Conservation (phyloP, 2,113 vertebrate species). For the Syngnathus scovelli region DNA sequence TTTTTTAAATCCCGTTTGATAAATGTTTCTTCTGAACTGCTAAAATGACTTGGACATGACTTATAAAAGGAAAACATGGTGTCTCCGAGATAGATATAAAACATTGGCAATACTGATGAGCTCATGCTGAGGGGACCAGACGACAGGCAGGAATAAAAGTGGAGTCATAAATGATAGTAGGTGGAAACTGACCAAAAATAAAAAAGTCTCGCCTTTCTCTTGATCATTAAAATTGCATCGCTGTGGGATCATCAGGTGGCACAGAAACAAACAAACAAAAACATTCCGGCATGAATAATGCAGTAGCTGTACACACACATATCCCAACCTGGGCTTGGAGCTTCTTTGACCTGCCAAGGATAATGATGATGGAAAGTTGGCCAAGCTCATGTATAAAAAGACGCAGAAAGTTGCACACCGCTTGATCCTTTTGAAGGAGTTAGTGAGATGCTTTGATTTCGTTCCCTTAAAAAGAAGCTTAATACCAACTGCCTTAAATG, state of each 20-base stretch:
- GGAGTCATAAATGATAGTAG: conserved; percentile 6
- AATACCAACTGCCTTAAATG: conserved; percentile 3
- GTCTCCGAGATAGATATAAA: conserved; percentile 20
- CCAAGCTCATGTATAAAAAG: not conserved
- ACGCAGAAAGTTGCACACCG: not conserved
- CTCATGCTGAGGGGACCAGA: conserved; percentile 18
- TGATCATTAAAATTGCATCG: conserved; percentile 63
- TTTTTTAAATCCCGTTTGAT: too few relatives aligned
- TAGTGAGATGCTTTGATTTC: conserved; percentile 11
- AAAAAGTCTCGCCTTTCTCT: conserved; percentile 51
- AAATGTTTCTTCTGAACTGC: too few relatives aligned
- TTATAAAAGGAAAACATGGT: conserved; percentile 37
- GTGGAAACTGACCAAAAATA: conserved; percentile 24
- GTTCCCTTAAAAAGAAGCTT: conserved; percentile 19
- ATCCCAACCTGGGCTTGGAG: conserved; percentile 15
- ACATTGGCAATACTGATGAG: conserved; percentile 7
- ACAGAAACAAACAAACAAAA: conserved; percentile 64
- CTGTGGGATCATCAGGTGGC: conserved; percentile 50
- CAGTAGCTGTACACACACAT: conserved; percentile 27
- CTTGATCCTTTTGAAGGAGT: conserved; percentile 5
- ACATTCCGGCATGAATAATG: conserved; percentile 60
- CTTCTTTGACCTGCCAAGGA: conserved; percentile 16
- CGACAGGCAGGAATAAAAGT: conserved; percentile 4
- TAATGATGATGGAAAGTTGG: conserved; percentile 7
- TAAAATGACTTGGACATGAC: not conserved